Conservation (phyloP, 2,797 vertebrate genomes). For the Gymnoscopelus braueri region DNA sequence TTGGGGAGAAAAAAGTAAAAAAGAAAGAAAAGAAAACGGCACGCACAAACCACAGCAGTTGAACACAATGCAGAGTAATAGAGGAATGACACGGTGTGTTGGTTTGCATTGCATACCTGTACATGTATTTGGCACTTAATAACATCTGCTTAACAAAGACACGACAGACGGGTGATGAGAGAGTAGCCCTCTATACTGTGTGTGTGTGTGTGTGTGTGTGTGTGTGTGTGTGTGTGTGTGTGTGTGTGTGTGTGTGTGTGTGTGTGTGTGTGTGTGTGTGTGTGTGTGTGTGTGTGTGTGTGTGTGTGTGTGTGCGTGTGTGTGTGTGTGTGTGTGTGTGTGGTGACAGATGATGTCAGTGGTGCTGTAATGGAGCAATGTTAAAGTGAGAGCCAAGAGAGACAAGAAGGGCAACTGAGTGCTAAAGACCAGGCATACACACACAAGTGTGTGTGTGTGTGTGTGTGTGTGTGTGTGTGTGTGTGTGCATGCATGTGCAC, state of each 20-base stretch:
- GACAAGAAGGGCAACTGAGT: slow-evolving; percentile 12
- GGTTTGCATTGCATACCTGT: too few relatives aligned
- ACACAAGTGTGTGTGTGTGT: not conserved
- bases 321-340: not conserved
- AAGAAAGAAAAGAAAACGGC: too few relatives aligned
- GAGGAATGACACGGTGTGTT: too few relatives aligned
- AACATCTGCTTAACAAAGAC: too few relatives aligned
- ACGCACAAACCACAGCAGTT: too few relatives aligned
- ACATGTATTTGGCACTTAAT: too few relatives aligned
- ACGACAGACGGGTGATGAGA: too few relatives aligned
- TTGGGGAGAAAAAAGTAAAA: too few relatives aligned
- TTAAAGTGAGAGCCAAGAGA: slow-evolving; percentile 15
- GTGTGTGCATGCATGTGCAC: not conserved
- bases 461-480: not conserved
- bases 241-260: not conserved
- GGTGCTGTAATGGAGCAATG: slow-evolving; percentile 27
- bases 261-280: not conserved
- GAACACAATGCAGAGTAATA: too few relatives aligned
- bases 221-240: slow-evolving; percentile 17
- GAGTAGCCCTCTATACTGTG: too few relatives aligned
- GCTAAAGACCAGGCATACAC: not conserved
- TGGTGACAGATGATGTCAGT: slow-evolving; percentile 39
- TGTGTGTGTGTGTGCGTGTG: not conserved
- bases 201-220: slow-evolving; percentile 19
- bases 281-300: not conserved